phyloP scores from a whole-genome alignment of 2,113 vertebrate species.

The Protobothrops flavoviridis region DNA sequence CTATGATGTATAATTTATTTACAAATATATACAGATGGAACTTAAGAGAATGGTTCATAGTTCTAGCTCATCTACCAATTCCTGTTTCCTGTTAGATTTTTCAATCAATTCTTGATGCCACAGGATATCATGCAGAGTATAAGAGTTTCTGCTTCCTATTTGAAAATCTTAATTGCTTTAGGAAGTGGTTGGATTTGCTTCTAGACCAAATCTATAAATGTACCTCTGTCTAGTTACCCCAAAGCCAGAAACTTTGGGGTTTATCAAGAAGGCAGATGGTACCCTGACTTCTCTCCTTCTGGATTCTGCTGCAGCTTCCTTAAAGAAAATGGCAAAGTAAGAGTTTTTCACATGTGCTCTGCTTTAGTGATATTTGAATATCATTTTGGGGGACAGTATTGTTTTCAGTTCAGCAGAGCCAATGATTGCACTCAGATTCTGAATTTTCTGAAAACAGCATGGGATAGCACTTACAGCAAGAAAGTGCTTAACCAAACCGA shows the following conservation, averaged over 20 bases:
- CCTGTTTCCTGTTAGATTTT: not conserved
- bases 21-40: not conserved
- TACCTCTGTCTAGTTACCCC: not conserved
- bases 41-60: not conserved
- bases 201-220: not conserved
- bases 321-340: not conserved
- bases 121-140: not conserved
- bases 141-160: not conserved
- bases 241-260: not conserved
- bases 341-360: not conserved
- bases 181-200: not conserved
- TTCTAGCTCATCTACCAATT: not conserved
- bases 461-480: conserved; percentile 6
- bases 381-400: not conserved
- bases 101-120: not conserved
- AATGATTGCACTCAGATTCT: not conserved
- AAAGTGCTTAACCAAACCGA: not conserved
- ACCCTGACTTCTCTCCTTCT: not conserved
- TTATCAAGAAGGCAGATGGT: not conserved
- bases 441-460: not conserved
- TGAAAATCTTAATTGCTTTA: not conserved
- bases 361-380: conserved; percentile 14
- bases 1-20: not conserved
- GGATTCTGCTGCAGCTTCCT: not conserved
- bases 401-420: not conserved